Evolutionary conservation across 2,888 invertebrate species (phyloP), one percentile per base, ranked within the genome.

Genomic region (Oxycera nigricornis): DNA sequence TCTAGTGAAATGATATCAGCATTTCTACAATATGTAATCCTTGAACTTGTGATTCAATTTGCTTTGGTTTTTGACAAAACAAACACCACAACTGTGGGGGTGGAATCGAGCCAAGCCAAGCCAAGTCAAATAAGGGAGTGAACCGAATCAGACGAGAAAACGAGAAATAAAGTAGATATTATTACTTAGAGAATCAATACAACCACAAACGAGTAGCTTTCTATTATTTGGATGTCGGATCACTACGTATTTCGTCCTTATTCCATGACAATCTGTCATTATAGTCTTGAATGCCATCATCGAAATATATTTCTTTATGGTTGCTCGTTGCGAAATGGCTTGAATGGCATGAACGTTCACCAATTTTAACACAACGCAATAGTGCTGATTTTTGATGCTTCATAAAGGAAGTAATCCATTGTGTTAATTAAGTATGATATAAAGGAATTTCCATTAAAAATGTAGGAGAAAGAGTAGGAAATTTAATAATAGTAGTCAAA

Each of bases 1-100:
- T 59, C n/a, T 59, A 7, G n/a, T 24, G 7, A 14, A 31, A 2
- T 22, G 31, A 62, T 17, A 20, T 26, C 20, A n/a, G 6, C 28
- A 26, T 9, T 22, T 22, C 24, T 39, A 46, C 41, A 14, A 24
- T 59, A 14, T 59, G 59, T 41, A 67, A 67, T 67, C 67, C 67
- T 67, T 67, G 67, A 67, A 67, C 67, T 67, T 67, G 46, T 67
- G 46, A 26, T 41, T 39, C 41, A 26, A 67, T 67, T 62, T 41
- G 41, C 17, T 6, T 67, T 9, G 62, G 30, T 22, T 59, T 59
- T 59, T 59, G 30, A 4, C 46, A 7, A 46, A 46, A 11, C 46
- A 46, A 46, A 46, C 46, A 46, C 11, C 3, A 46, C n/a, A n/a
- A n/a, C n/a, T n/a, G n/a, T n/a, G n/a, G n/a, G n/a, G n/a, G n/a